phyloP scores from a whole-genome alignment of 2,113 vertebrate genomes.

The Elephantulus edwardii region DNA sequence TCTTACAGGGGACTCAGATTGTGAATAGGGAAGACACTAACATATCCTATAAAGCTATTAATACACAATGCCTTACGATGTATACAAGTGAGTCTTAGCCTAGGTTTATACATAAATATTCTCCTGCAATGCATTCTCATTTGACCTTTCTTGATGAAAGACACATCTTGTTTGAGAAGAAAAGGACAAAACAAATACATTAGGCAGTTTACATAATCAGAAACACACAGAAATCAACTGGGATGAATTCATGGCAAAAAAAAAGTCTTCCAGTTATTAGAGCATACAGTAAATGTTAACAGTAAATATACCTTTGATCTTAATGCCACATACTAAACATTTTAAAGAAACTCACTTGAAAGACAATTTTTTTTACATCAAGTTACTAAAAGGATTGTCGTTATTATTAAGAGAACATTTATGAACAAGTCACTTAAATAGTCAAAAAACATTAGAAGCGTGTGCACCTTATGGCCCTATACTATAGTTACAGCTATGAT shows the following conservation, averaged over 20 bases:
- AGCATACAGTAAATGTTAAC: conserved; percentile 56
- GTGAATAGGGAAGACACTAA: background rate
- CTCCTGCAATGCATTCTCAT: background rate
- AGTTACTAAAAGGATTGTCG: conserved; percentile 82
- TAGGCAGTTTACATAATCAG: conserved; percentile 68
- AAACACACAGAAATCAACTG: conserved; percentile 66
- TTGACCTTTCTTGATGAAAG: conserved; percentile 78
- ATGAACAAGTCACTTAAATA: conserved; percentile 84
- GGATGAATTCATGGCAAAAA: conserved; percentile 48
- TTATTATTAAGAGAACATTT: conserved; percentile 85
- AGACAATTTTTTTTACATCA: conserved; percentile 81
- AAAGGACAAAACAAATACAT: conserved; percentile 73
- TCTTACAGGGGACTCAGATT: background rate
- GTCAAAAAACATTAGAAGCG: conserved; percentile 83
- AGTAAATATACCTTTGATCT: conserved; percentile 76
- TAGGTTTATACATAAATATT: conserved; percentile 7
- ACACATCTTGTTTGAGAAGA: conserved; percentile 70
- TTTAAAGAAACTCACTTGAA: conserved; percentile 81
- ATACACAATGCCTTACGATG: background rate
- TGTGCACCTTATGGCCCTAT: conserved; percentile 80
- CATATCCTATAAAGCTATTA: background rate
- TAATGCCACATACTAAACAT: conserved; percentile 73
- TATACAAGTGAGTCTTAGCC: conserved; percentile 43
- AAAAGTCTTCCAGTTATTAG: conserved; percentile 60
- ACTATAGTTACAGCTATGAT: conserved; percentile 84